Percentiles rank a stretch among this genome's conserved stretches.
Evolutionary conservation across 2,888 invertebrate genomes (phyloP).

Genomic region (Macrophya annulata): DNA sequence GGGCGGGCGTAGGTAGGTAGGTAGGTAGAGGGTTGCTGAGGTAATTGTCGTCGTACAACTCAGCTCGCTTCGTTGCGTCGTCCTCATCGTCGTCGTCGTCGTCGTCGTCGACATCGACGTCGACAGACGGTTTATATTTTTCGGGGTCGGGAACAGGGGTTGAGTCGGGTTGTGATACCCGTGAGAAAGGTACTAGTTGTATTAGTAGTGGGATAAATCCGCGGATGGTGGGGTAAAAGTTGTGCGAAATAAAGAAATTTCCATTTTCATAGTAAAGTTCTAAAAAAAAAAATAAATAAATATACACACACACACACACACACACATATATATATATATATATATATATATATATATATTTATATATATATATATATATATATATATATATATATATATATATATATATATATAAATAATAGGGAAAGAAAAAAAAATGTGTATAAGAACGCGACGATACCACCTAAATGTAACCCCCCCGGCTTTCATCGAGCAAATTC

Average conservation of each 20-base stretch:
- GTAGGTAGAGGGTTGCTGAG: constrained; percentile 16
- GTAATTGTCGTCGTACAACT: constrained; percentile 42
- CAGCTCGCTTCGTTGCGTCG: constrained; percentile 28
- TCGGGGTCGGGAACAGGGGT: not conserved
- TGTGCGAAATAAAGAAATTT: constrained; percentile 45
- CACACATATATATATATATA: too few relatives aligned
- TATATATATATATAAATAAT: not conserved
- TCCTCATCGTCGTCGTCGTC: too few relatives aligned
- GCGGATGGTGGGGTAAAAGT: constrained; percentile 6
- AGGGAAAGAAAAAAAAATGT: not conserved
- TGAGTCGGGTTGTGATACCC: not conserved
- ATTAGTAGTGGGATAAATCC: not conserved
- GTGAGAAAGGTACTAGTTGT: not conserved
- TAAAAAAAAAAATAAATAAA: not conserved
- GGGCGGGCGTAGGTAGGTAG: too few relatives aligned
- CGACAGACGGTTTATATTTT: not conserved
- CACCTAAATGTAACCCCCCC: not conserved
- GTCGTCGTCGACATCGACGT: constrained; percentile 35
- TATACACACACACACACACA: not conserved
- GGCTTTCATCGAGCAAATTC: constrained; percentile 29
- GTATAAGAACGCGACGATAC: constrained; percentile 8
- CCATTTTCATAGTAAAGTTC: constrained; percentile 27
- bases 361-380: not conserved
- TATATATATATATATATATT: not conserved
- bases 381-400: not conserved